A percentile compares a stretch with the other conserved stretches of the same genome.
phyloP scores from a whole-genome alignment of 2,113 vertebrate genomes.

The Rhynchomys soricoides region DNA sequence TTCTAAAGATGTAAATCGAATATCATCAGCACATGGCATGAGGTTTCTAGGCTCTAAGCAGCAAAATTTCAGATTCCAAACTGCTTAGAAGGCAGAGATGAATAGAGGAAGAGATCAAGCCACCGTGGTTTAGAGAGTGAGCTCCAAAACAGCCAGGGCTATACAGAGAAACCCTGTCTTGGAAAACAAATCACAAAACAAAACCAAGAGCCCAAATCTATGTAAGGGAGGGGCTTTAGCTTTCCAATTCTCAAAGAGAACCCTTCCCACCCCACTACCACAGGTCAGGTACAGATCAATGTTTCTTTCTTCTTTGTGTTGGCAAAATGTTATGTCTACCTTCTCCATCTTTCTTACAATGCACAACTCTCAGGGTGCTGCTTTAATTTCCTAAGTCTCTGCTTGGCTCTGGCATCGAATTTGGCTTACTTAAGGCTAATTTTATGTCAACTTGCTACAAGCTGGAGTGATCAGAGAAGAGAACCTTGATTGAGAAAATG shows the following conservation, averaged over 20 bases:
- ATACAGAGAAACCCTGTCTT: background rate
- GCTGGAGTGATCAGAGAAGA: background rate
- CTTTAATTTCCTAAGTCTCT: background rate
- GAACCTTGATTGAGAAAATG: background rate
- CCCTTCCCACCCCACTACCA: background rate
- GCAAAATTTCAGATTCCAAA: background rate
- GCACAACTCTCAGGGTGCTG: background rate
- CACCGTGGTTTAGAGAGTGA: background rate
- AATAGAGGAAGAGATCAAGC: background rate
- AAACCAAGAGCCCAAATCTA: background rate
- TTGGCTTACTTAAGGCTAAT: background rate
- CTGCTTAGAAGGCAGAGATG: too few species aligned
- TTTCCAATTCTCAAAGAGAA: background rate
- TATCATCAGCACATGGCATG: background rate
- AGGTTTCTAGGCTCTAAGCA: background rate
- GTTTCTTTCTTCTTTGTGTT: background rate
- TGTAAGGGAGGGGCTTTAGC: background rate
- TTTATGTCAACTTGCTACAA: background rate
- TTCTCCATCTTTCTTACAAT: too few species aligned
- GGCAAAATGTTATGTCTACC: background rate
- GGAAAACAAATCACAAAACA: background rate
- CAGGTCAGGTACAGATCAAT: background rate
- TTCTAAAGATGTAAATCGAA: background rate
- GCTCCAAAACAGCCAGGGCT: background rate
- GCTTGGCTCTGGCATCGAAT: background rate